Evolutionary conservation across 37 sponge, comb jelly and placozoan species (phyloP).

Genomic region (Geodia barretti): DNA sequence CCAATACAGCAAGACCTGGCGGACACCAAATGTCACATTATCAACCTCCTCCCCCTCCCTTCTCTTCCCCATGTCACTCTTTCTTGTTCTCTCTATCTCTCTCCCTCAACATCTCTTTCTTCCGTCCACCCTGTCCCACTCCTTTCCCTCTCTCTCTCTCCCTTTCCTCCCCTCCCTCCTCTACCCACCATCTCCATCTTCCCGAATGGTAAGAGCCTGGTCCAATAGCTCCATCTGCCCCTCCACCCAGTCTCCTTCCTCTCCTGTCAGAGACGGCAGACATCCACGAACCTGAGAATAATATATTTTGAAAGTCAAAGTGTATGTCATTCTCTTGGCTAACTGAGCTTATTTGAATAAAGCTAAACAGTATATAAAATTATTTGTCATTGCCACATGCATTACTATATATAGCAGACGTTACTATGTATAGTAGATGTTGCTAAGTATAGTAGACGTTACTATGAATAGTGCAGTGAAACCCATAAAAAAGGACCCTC

Average conservation of each 20-base stretch:
- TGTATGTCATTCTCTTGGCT: too few relatives aligned
- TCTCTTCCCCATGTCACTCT: neutral
- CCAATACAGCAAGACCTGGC: slow-evolving; percentile 9
- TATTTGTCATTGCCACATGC: too few relatives aligned
- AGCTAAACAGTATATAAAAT: too few relatives aligned
- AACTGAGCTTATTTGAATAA: too few relatives aligned
- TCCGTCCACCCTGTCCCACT: neutral
- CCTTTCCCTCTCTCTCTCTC: neutral
- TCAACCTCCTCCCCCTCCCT: neutral
- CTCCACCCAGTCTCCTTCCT: slow-evolving; percentile 1
- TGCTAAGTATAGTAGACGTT: too few relatives aligned
- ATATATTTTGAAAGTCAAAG: too few relatives aligned
- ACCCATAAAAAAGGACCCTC: too few relatives aligned
- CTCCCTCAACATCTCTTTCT: neutral
- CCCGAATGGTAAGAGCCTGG: neutral
- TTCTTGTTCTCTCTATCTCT: neutral
- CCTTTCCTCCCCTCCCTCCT: slow-evolving; percentile 5
- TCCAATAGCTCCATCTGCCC: slow-evolving; percentile 24
- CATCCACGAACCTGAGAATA: slow-evolving; percentile 9
- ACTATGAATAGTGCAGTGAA: too few relatives aligned
- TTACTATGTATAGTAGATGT: too few relatives aligned
- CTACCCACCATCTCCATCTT: slow-evolving; percentile 12
- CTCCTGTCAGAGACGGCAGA: neutral
- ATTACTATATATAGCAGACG: too few relatives aligned
- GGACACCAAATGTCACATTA: neutral